phyloP scores from a whole-genome alignment of 64 coral and sea anemone genomes.

The Montipora cactus region DNA sequence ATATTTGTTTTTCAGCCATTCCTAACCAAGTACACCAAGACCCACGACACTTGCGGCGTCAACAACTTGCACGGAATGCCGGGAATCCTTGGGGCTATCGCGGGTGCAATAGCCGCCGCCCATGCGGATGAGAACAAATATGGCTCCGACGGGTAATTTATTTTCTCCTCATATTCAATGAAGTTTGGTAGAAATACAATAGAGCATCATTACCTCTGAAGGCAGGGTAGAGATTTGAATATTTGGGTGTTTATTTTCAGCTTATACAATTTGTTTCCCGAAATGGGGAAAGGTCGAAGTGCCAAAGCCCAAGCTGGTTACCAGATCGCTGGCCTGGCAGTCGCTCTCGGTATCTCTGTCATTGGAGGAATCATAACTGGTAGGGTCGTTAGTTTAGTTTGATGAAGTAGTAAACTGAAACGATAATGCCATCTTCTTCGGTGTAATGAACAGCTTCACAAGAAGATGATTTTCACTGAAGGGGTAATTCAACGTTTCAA shows the following conservation, averaged over 20 bases:
- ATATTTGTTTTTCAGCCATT: conserved; percentile 63
- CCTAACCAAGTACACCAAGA: conserved; percentile 68
- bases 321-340: conserved; percentile 80
- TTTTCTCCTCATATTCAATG: neutral
- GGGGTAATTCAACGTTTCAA: too few relatives aligned
- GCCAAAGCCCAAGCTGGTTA: conserved; percentile 77
- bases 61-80: conserved; percentile 97
- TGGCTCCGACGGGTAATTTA: conserved; percentile 78
- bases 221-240: neutral
- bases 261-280: conserved; percentile 64
- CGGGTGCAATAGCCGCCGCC: conserved; percentile 74
- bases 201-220: neutral
- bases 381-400: neutral
- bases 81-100: conserved; percentile 83
- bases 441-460: too few relatives aligned
- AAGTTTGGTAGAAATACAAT: neutral
- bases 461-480: too few relatives aligned
- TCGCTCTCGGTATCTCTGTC: conserved; percentile 81
- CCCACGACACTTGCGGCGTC: conserved; percentile 92
- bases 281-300: conserved; percentile 66
- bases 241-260: conserved; percentile 22
- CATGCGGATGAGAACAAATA: conserved; percentile 67
- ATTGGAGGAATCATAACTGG: conserved; percentile 82
- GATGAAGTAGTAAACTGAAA: too few relatives aligned
- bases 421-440: too few relatives aligned